phyloP scores from a whole-genome alignment of 2,888 invertebrate species.

The Acleris sparsana region DNA sequence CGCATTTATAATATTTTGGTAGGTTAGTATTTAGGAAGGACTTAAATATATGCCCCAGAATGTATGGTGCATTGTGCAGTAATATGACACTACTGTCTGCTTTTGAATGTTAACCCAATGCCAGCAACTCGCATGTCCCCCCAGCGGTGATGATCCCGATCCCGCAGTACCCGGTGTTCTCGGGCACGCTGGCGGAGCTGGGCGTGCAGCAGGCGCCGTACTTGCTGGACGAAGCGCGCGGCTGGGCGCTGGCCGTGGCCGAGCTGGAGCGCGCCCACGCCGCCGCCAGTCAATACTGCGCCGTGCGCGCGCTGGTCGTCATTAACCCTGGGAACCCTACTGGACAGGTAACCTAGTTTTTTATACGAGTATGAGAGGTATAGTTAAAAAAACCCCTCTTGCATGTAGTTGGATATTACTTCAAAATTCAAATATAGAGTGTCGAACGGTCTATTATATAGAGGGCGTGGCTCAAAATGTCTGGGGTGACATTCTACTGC shows the following conservation, averaged over 20 bases:
- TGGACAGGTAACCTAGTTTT: constrained; percentile 83
- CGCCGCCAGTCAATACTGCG: constrained; percentile 85
- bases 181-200: constrained; percentile 95
- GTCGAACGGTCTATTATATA: no score
- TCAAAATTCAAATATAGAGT: no score
- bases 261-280: constrained; percentile 89
- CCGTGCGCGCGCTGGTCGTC: constrained; percentile 93
- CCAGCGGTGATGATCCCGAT: constrained; percentile 97
- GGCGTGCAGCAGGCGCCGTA: constrained; percentile 92
- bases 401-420: no score
- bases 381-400: no score
- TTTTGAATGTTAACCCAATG: neutral
- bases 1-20: no score
- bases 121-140: neutral
- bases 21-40: no score
- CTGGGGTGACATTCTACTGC: no score
- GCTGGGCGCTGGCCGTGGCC: constrained; percentile 90
- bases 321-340: constrained; percentile 99
- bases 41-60: no score
- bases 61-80: no score
- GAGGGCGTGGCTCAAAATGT: no score
- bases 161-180: constrained; percentile 98
- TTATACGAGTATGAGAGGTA: no score
- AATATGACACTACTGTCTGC: no score
- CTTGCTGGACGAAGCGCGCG: constrained; percentile 92